phyloP scores from a whole-genome alignment of 2,797 vertebrate genomes.

The Psittacula echo region DNA sequence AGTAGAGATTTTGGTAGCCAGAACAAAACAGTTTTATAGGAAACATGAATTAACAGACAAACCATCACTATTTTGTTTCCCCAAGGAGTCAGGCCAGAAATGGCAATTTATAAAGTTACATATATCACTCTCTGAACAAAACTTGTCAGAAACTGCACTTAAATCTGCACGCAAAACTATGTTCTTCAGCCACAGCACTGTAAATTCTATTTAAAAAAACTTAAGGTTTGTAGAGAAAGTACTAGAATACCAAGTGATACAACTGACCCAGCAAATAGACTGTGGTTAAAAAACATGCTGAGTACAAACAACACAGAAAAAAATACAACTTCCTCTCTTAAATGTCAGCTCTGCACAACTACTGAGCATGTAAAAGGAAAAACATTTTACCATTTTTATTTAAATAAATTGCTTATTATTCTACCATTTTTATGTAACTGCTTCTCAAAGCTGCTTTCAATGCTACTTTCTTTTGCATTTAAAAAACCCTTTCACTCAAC shows the following conservation, averaged over 20 bases:
- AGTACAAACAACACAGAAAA: not conserved
- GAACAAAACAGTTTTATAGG: not conserved
- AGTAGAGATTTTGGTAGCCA: not conserved
- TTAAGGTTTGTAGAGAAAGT: not conserved
- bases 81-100: not conserved
- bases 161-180: not conserved
- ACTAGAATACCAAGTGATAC: not conserved
- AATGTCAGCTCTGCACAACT: not conserved
- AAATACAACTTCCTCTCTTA: not conserved
- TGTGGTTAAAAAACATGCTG: not conserved
- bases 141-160: not conserved
- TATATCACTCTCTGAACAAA: not conserved
- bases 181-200: not conserved
- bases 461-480: not conserved
- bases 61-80: not conserved
- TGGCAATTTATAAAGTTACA: not conserved
- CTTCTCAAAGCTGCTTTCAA: not conserved
- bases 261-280: not conserved
- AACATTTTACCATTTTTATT: not conserved
- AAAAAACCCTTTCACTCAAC: not conserved
- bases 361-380: not conserved
- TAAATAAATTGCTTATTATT: not conserved
- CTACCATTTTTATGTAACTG: not conserved
- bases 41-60: not conserved
- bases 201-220: not conserved